These are phyloP conservation scores for Panthera tigris DNA, from an alignment of 2,113 vertebrate genomes.

Conservation along the genomic window DNA sequence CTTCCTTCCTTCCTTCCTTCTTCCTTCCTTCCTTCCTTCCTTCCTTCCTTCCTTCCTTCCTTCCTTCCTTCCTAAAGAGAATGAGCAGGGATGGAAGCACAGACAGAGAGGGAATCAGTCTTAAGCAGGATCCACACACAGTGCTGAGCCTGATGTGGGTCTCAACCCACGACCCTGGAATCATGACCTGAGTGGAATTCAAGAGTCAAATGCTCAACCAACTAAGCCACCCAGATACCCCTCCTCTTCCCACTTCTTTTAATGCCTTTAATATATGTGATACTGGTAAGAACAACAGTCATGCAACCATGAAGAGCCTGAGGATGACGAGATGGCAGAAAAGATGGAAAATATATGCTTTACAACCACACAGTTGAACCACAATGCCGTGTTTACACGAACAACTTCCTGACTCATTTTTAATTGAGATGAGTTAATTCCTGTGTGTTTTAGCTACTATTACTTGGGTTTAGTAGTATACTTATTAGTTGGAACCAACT, in stretches of 20 bases:
- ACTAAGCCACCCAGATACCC: too few species aligned
- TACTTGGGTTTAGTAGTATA: background rate
- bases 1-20: too few species aligned
- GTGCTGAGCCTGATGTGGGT: too few species aligned
- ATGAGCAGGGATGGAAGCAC: too few species aligned
- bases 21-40: too few species aligned
- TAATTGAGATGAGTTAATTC: slow-evolving; percentile 3
- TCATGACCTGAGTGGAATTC: too few species aligned
- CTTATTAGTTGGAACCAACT: background rate
- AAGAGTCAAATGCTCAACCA: too few species aligned
- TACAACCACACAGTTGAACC: background rate
- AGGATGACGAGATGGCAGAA: background rate
- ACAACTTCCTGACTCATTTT: background rate
- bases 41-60: too few species aligned
- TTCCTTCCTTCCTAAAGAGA: too few species aligned
- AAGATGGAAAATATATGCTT: background rate
- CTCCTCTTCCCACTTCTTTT: background rate
- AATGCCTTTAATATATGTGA: background rate
- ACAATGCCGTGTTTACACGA: background rate
- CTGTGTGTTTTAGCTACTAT: background rate
- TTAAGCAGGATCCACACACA: too few species aligned
- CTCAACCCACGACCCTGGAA: too few species aligned
- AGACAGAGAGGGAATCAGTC: too few species aligned
- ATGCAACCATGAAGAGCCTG: background rate
- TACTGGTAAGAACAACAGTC: background rate